A percentile compares a stretch with the other conserved stretches of the same genome.
Evolutionary conservation across 2,113 vertebrate species (phyloP).

Genomic region (Sturnus vulgaris): DNA sequence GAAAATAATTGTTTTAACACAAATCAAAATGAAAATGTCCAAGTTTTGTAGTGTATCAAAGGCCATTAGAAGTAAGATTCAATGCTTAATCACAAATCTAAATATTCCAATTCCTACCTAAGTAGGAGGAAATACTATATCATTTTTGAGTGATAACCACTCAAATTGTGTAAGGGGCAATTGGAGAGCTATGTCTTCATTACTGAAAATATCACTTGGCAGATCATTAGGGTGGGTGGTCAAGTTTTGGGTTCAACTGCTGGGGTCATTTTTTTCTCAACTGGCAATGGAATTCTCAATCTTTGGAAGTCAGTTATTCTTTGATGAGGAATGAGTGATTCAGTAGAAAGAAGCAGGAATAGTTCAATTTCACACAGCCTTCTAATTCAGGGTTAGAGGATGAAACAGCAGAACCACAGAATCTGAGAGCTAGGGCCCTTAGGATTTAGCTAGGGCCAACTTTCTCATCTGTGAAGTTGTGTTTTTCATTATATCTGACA

Average conservation of each 20-base stretch:
- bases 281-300: neutral
- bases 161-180: neutral
- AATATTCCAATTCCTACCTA: neutral
- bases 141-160: neutral
- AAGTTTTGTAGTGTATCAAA: slow-evolving; percentile 35
- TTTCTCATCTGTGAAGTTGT: slow-evolving; percentile 44
- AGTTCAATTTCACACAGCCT: slow-evolving; percentile 23
- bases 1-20: slow-evolving; percentile 62
- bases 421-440: slow-evolving; percentile 24
- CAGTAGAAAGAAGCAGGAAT: neutral
- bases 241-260: neutral
- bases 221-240: neutral
- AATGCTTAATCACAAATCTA: neutral
- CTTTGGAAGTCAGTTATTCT: neutral
- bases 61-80: neutral
- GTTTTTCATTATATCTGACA: slow-evolving; percentile 68
- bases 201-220: neutral
- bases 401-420: slow-evolving; percentile 42
- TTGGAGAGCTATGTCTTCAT: neutral
- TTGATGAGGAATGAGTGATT: slow-evolving; percentile 17
- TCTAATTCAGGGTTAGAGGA: slow-evolving; percentile 54
- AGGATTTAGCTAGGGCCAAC: slow-evolving; percentile 52
- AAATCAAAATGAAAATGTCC: slow-evolving; percentile 51
- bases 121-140: neutral
- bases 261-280: neutral